phyloP scores from a whole-genome alignment of 2,888 invertebrate species.

The Leptodirus hochenwartii region DNA sequence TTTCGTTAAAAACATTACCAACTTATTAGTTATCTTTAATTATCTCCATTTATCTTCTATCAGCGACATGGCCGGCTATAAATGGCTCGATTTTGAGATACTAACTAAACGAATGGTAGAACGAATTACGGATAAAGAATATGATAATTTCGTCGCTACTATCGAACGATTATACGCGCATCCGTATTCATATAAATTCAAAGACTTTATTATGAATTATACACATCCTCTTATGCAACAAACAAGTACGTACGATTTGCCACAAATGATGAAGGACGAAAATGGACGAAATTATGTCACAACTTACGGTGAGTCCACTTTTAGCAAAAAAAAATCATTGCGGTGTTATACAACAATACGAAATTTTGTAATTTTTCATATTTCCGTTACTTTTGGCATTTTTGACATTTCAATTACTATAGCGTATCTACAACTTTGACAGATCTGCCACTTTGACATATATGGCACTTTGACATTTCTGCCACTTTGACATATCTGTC shows the following conservation, averaged over 20 bases:
- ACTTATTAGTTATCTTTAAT: constrained; percentile 1
- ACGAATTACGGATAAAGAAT: constrained; percentile 45
- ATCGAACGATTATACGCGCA: constrained; percentile 52
- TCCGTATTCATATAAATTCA: constrained; percentile 49
- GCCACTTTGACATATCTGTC: no score
- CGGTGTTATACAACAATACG: no score
- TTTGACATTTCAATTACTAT: no score
- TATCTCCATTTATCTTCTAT: no score
- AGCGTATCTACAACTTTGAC: no score
- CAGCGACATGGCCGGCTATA: constrained; percentile 35
- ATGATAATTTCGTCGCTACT: constrained; percentile 49
- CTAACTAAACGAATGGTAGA: constrained; percentile 50
- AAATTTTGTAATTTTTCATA: no score
- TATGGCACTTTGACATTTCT: no score
- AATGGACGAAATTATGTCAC: constrained; percentile 55
- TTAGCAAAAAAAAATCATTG: no score
- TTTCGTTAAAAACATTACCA: background rate
- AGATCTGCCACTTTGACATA: no score
- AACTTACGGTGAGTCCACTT: constrained; percentile 36
- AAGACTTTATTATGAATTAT: constrained; percentile 57
- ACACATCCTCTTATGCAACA: constrained; percentile 40
- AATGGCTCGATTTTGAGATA: constrained; percentile 48
- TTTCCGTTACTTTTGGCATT: no score
- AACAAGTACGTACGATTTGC: constrained; percentile 38
- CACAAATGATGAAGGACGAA: constrained; percentile 47